Evolutionary conservation across 1,140 invertebrate genomes (phyloP).

Genomic region (Drepana arcuata): DNA sequence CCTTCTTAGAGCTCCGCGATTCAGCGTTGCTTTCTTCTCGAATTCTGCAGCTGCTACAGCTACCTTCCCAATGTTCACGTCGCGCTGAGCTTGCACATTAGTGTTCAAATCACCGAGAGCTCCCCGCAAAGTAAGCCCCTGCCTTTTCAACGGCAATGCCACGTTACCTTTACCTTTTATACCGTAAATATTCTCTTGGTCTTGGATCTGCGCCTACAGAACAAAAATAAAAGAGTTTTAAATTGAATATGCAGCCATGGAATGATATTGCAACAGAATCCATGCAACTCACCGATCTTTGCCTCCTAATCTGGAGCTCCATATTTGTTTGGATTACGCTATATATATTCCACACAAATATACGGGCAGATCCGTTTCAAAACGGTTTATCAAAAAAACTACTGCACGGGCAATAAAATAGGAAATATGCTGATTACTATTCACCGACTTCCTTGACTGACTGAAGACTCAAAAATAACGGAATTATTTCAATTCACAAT

Average conservation of each 20-base stretch:
- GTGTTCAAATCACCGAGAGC: slow-evolving; percentile 48
- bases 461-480: slow-evolving; percentile 5
- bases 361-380: no score
- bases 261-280: background rate
- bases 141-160: slow-evolving; percentile 32
- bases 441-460: no score
- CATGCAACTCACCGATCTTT: slow-evolving; percentile 32
- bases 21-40: slow-evolving; percentile 40
- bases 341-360: no score
- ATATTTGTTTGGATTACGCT: slow-evolving; percentile 28
- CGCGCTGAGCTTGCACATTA: slow-evolving; percentile 39
- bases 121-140: slow-evolving; percentile 38
- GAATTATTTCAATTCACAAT: slow-evolving; percentile 24
- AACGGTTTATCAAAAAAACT: no score
- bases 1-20: slow-evolving; percentile 16
- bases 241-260: no score
- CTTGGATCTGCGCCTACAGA: slow-evolving; percentile 31
- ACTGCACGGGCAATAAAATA: no score
- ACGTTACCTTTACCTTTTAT: slow-evolving; percentile 35
- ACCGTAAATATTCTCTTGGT: slow-evolving; percentile 48
- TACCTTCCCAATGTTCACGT: slow-evolving; percentile 34
- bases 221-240: no score
- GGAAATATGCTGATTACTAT: no score
- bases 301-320: slow-evolving; percentile 41
- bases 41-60: slow-evolving; percentile 33